Evolutionary conservation across 2,113 vertebrate species (phyloP), one percentile per base, ranked within the genome.

Genomic region (Scopus umbretta): DNA sequence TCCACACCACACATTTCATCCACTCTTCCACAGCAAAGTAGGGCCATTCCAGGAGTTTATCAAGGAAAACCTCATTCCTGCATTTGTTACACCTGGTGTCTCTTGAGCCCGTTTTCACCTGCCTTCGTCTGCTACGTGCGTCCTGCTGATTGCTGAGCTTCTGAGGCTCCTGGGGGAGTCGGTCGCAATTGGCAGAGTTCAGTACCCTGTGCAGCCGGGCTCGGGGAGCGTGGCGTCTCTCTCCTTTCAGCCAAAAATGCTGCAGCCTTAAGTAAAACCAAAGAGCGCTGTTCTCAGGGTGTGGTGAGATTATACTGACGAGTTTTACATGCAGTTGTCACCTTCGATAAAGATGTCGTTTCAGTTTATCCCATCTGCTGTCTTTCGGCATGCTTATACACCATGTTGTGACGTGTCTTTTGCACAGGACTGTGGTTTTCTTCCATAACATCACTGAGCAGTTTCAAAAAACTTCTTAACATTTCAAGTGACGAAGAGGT

Each of bases 1-100:
- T 95, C 84, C 96, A 95, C 96, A 96, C 93, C 92, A 79, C 92
- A 96, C 94, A 91, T 97, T 95, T 96, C 97, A 97, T 97, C 94
- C 94, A 91, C 92, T 61, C 7, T 68, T 82, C 92, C 83, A 49
- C 87, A 96, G 62, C 59, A 76, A 89, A 83, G 62, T 88, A 85
- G 89, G 92, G 91, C 73, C 42, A 1, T 95, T 66, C 61, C 65
- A 43, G 72, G 93, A 88, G 53, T 10, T 71, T 52, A 34, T 50
- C 50, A 43, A 91, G 78, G 80, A 55, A 81, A 76, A 91, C 40
- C 55, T 80, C 91, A 58, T 78, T 75, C 62, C 36, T 73, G 42
- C 65, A 2, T 88, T 86, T 68, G 74, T 91, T 91, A 22, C 26
- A 16, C 73, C n/a, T 5, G 10, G 29, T 93, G 95, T 85, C 71